Base-by-base conservation (phyloP, 1,140 invertebrate genomes). In the Physella acuta region DNA sequence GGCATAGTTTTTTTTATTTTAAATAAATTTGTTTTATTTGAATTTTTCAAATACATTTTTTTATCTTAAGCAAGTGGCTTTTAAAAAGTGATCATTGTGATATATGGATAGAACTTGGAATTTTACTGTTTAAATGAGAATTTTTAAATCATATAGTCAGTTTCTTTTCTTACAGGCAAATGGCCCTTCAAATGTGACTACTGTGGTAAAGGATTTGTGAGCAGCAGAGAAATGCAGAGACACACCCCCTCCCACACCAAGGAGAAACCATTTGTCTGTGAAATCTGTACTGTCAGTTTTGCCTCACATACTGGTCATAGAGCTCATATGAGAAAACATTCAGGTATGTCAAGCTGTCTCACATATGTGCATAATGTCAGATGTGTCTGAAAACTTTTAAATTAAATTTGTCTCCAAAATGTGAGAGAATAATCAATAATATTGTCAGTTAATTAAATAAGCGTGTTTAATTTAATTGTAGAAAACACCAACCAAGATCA, bases 241-340 rank as follows among this genome's bases (percentile, higher is more conserved):
- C 64, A 67, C 33, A 67, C 58, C n/a, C 64, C 64, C 34, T 37
- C 36, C 31, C 64, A 67, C 37, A 56, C 64, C n/a, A 58, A 67
- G 28, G 64, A 67, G 31, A 67, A 67, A 58, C 64, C 64, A 5
- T 67, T 36, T n/a, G 26, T 34, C 28, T 70, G 68, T 59, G 34
- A 70, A 28, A 51, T 51, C 20, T 70, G 49, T 36, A 44, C 59
- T n/a, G 49, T 44, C 11, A 28, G 51, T 5, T 53, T 53, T 39
- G 58, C 59, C 37, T 28, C 49, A 14, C 31, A 62, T n/a, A 37
- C 60, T 53, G 58, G 59, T n/a, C 53, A 51, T n/a, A 52, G 30
- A 30, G 58, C n/a, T 52, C 58, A 62, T 24, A 61, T 62, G 39
- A 62, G 58, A 30, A 37, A 36, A 31, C 60, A 62, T 39, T 30